Base-by-base conservation (phyloP, 2,113 vertebrate species). In the Planiliza haematocheilus region DNA sequence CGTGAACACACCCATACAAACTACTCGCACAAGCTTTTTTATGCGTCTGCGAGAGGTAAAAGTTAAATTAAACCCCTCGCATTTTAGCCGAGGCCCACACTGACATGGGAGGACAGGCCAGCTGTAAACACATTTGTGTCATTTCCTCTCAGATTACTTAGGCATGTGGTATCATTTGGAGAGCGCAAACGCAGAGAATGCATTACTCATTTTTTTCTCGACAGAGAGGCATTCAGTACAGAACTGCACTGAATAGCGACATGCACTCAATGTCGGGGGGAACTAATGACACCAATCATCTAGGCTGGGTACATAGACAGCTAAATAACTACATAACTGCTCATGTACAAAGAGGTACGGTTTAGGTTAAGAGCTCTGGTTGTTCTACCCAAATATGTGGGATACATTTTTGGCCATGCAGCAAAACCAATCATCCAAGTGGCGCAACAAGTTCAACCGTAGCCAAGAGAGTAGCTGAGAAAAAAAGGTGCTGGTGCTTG, bases 111-210 rank as follows among this genome's bases (percentile, higher is more conserved):
- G 70, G 74, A 79, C 49, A 65, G 82, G 81, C 65, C 83, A 82
- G 87, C 76, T 86, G 89, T 89, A 90, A 89, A 90, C 86, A 88
- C 81, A 70, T 86, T 88, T 84, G 84, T 88, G 87, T 85, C 79
- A 88, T 89, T 91, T 89, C 89, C 88, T 92, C 89, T 91, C 70
- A 24, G 87, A 86, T 90, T 86, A 84, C 84, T 72, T 13, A 56
- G 89, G 86, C 84, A 86, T 84, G 86, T 37, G 59, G 83, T 63
- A 81, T 91, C 68, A 80, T 66, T 86, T 56, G 70, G 61, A 74
- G 52, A 69, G 68, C 53, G 76, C 81, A 79, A 87, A 87, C 72
- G 74, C 52, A 20, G 60, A 76, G 81, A 92, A 89, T 90, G 86
- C 74, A 80, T 72, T 73, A 5, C 65, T 83, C 73, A 0, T 45